Evolutionary conservation across 1,140 invertebrate genomes (phyloP), one percentile per base, ranked within the genome.

Genomic region (Ganaspis sp.): DNA sequence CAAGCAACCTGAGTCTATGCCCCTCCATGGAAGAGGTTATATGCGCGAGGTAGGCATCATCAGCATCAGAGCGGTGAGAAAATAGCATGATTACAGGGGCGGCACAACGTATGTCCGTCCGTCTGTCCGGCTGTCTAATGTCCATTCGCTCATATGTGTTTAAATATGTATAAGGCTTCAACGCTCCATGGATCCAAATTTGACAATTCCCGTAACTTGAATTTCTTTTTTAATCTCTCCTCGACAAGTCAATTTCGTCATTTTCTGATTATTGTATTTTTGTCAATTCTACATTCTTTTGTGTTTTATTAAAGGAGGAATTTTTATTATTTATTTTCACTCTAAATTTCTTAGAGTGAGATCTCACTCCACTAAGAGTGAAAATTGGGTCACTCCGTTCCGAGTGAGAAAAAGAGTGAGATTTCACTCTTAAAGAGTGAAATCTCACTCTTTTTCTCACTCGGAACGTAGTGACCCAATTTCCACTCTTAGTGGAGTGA

Each of bases 71-170:
- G 88, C 89, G 90, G 90, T 91, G 90, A 91, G 90, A 91, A 91
- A 91, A 91, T 91, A 90, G 88, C 90, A 88, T 91, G 90, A 91
- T 91, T 91, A 91, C 89, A 91, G 90, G 87, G 90, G 88, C 90
- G 90, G 90, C 90, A 83, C 72, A 79, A 74, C 73, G 75, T 82
- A 78, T 69, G 75, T 77, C 73, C 80, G 74, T 75, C 70, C 73
- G 19, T 70, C 37, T 45, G 69, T 74, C 69, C 74, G 73, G 77
- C 71, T 75, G 72, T 70, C 42, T 23, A 15, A 29, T 64, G 42
- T 45, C n/a, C 72, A 64, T 79, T 37, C 42, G 34, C 40, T 54
- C 49, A 64, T 64, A 29, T 64, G 58, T 64, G 45, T 49, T 49
- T 49, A 49, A 49, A 49, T 49, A 49, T 49, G 12, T 49, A 49